phyloP scores from a whole-genome alignment of 2,797 vertebrate genomes.

The Cryptoprocta ferox region DNA sequence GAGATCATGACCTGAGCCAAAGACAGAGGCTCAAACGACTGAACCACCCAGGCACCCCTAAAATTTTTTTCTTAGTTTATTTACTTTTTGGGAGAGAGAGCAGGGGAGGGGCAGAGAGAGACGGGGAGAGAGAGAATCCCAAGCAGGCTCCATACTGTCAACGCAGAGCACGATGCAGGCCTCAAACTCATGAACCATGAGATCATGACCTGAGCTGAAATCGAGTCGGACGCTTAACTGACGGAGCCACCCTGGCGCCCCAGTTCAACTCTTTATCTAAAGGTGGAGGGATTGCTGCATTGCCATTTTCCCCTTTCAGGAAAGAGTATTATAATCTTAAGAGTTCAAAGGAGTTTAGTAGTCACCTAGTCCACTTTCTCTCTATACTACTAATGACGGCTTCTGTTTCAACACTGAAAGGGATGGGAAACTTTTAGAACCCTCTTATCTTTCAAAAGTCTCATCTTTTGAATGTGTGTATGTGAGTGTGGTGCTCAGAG shows the following conservation, averaged over 20 bases:
- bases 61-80: too few species aligned
- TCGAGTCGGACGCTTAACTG: too few species aligned
- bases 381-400: not conserved
- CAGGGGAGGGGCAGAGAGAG: too few species aligned
- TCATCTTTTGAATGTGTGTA: not conserved
- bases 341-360: not conserved
- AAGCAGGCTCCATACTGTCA: too few species aligned
- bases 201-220: too few species aligned
- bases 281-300: not conserved
- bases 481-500: not conserved
- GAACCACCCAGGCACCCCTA: too few species aligned
- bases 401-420: constrained; percentile 13
- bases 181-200: too few species aligned
- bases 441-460: not conserved
- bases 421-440: not conserved
- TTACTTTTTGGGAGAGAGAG: too few species aligned
- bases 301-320: not conserved
- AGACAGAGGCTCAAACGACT: too few species aligned
- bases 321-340: not conserved
- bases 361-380: not conserved
- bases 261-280: not conserved
- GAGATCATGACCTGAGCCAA: too few species aligned
- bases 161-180: too few species aligned
- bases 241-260: not conserved
- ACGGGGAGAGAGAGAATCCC: too few species aligned